phyloP scores from a whole-genome alignment of 2,888 invertebrate genomes.

The Eupithecia inturbata region DNA sequence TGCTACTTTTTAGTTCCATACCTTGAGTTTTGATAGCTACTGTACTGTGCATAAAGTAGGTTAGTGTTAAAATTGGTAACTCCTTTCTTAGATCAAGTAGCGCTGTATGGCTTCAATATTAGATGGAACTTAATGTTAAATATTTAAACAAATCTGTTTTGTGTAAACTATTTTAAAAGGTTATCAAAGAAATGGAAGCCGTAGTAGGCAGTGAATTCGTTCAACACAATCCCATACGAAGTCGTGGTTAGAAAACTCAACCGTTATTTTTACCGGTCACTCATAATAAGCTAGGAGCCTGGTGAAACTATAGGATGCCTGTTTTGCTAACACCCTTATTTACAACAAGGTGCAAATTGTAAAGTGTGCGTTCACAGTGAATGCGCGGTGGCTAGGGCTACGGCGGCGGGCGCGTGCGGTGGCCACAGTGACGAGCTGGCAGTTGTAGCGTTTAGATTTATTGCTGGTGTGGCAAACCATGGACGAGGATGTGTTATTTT shows the following conservation, averaged over 20 bases:
- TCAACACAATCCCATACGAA: background rate
- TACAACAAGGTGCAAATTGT: slow-evolving; percentile 2
- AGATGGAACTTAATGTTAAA: background rate
- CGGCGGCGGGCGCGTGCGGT: too few species aligned
- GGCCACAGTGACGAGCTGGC: too few species aligned
- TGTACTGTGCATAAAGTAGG: background rate
- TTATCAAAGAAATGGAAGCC: background rate
- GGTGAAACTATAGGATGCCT: background rate
- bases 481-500: too few species aligned
- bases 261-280: background rate
- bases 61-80: background rate
- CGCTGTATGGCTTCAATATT: background rate
- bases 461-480: too few species aligned
- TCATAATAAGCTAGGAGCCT: background rate
- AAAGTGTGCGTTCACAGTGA: too few species aligned
- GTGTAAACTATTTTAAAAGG: background rate
- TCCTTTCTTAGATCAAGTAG: background rate
- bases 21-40: too few species aligned
- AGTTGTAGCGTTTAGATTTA: too few species aligned
- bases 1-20: too few species aligned
- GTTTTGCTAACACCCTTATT: background rate
- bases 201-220: background rate
- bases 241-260: background rate
- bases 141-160: background rate
- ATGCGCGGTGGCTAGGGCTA: too few species aligned